Base-by-base conservation (phyloP, 2,888 invertebrate genomes). In the Blastobasis lacticolella region DNA sequence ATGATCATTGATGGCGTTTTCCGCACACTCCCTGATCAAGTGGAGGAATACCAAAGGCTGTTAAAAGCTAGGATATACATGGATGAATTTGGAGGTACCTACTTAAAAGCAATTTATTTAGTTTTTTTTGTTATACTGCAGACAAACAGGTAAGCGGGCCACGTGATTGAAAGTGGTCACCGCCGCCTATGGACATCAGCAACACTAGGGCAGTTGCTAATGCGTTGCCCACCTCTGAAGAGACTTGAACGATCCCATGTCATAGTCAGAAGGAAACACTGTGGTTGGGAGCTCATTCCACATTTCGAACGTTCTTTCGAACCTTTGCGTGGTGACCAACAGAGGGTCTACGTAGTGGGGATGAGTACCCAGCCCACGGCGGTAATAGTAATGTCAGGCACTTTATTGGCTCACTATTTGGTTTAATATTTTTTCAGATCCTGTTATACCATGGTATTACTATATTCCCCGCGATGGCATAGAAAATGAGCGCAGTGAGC, bases 1-100 rank as follows among this genome's bases (percentile, higher is more conserved):
- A 95, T 99, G 94, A 95, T 98, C 48, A 97, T 99, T 62, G 98
- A 99, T 77, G 97, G 98, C 7, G 95, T 96, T 48, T 97, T 96
- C 73, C 94, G 94, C 67, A 92, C 94, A 10, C 86, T 95, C 58
- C 94, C 95, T 4, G 95, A 96, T 50, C 97, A 97, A 88, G 94
- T 97, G n/a, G 94, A 95, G 57, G 94, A 97, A 72, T 99, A 97
- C 80, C 95, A 97, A 80, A 92, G 92, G 60, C 88, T 97, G 57
- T 81, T 98, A 44, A 94, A 96, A 69, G 90, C 93, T 43, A 90
- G 96, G 64, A 91, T 98, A 64, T 93, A 93, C 62, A 92, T 93
- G 68, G 97, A 97, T 76, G 88, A 91, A 55, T 91, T 93, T 81
- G 96, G 96, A 78, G 94, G 95, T 94, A 63, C 47, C 23, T 23